These are phyloP conservation scores for Mantis religiosa DNA, from an alignment of 2,888 invertebrate genomes.

Conservation along the genomic window DNA sequence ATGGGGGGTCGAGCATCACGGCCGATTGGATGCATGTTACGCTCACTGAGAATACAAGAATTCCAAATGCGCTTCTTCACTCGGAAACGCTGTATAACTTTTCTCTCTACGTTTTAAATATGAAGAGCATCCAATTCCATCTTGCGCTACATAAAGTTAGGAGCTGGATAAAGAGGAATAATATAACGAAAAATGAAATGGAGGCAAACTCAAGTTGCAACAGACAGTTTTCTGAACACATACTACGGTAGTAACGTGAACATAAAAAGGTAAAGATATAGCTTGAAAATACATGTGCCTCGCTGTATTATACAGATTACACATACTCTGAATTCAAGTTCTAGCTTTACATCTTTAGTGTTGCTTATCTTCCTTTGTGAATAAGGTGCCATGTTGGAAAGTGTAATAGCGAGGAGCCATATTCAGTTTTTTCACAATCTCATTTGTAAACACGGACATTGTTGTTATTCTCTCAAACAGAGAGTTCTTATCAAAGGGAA, in stretches of 20 bases:
- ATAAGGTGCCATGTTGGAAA: too few species aligned
- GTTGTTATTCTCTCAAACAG: too few species aligned
- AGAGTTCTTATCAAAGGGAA: too few species aligned
- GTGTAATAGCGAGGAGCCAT: too few species aligned
- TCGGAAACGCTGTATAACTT: background rate
- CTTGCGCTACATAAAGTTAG: background rate
- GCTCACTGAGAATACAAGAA: background rate
- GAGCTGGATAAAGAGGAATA: background rate
- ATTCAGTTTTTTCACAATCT: too few species aligned
- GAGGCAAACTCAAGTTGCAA: background rate
- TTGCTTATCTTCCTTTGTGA: background rate
- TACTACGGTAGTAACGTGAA: background rate
- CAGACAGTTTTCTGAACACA: background rate
- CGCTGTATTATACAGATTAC: background rate
- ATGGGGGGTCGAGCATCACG: too few species aligned
- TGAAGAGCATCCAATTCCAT: background rate
- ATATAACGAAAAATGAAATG: background rate
- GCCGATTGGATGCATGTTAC: background rate
- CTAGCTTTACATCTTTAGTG: background rate
- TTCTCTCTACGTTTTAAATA: background rate
- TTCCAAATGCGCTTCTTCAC: background rate
- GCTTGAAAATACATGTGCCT: background rate
- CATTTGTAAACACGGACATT: too few species aligned
- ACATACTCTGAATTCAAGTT: background rate
- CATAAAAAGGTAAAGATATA: background rate